A percentile compares a stretch with the other conserved stretches of the same genome.
Evolutionary conservation across 2,888 invertebrate genomes (phyloP).

Genomic region (Acleris emargana): DNA sequence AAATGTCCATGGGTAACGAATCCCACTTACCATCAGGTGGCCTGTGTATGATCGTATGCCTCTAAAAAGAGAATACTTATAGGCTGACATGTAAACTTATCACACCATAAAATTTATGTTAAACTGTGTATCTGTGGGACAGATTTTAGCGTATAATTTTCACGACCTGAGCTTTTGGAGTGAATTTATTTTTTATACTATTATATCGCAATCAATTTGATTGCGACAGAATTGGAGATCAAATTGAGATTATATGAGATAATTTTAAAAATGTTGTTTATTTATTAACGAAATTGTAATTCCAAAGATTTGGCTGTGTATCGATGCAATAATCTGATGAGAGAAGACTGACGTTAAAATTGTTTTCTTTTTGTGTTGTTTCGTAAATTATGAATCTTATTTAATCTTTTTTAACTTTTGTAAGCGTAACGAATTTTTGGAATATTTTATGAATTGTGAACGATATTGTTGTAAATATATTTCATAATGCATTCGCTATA

Average conservation of each 20-base stretch:
- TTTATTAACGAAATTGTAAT: conserved; percentile 42
- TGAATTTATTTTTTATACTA: background rate
- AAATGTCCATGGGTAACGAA: no score
- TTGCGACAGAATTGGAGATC: conserved; percentile 15
- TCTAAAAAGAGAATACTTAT: no score
- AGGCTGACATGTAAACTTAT: no score
- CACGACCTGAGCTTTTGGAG: background rate
- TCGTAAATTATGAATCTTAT: conserved; percentile 49
- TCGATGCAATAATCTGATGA: conserved; percentile 37
- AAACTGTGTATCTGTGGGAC: no score
- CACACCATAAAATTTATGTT: no score
- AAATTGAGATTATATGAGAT: conserved; percentile 29
- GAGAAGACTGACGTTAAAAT: conserved; percentile 44
- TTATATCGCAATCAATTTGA: background rate
- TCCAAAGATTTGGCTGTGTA: conserved; percentile 80
- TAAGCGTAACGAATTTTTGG: conserved; percentile 47
- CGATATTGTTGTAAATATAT: conserved; percentile 56
- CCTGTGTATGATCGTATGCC: no score
- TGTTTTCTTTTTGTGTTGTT: conserved; percentile 56
- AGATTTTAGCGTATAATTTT: background rate
- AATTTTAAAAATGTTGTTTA: conserved; percentile 34
- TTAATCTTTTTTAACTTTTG: conserved; percentile 37
- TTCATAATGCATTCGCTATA: conserved; percentile 38
- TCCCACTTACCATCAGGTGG: no score
- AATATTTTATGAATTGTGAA: conserved; percentile 51